Evolutionary conservation across 2,797 vertebrate species (phyloP), one percentile per base, ranked within the genome.

Genomic region (Poecilia gillii): DNA sequence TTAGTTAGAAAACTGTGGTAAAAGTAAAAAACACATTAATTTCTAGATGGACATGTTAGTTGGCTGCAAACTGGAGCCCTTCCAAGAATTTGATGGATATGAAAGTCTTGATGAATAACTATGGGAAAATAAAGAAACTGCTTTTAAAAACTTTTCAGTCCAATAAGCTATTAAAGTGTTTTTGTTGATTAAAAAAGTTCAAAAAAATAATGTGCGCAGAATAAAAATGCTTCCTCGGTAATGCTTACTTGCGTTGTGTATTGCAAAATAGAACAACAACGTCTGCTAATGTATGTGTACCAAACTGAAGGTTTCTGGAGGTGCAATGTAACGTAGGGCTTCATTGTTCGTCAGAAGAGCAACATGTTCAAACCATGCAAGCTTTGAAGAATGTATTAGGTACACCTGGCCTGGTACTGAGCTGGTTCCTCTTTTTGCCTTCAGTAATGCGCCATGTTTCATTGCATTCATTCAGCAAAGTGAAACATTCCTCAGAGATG

Each of bases 131-230:
- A 66, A 64, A 36, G 31, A 64, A 66, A 66, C 62, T 66, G 62
- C 18, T 66, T 64, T 64, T n/a, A 28, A 57, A 57, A 66, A 66
- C 62, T 66, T 23, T 39, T 39, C 7, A 20, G 16, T 39, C 62
- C 14, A 66, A 20, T 36, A 39, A 39, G 62, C 62, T 66, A 66
- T 18, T 39, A 33, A 62, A 66, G 62, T 39, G 33, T 66, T 66
- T 39, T 66, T 66, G 33, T 66, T 66, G 33, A 66, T 66, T 36
- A 66, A 66, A 39, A 64, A 66, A 66, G 62, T 66, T 66, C 16
- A 66, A 18, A 16, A 62, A 31, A 62, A 64, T 14, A 66, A 66
- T 39, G 62, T 66, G 62, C 6, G 9, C 31, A 66, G 31, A 66
- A 66, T 66, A 39, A 36, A 36, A 66, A 66, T 8, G 33, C 1